Evolutionary conservation across 2,113 vertebrate species (phyloP).

Genomic region (Lamprologus sp.): DNA sequence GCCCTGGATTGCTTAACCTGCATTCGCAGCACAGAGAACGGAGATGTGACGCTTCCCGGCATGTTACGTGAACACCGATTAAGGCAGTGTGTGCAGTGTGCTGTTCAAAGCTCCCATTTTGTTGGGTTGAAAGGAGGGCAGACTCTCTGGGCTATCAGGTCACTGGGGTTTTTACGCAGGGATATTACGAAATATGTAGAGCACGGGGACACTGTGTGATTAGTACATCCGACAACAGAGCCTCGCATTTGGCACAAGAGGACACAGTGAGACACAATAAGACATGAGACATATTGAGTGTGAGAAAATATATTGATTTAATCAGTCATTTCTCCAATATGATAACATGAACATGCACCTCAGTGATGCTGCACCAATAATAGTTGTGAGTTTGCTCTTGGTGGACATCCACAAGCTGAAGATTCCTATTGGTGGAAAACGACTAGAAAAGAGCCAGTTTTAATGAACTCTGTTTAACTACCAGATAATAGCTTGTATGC

Average conservation of each 20-base stretch:
- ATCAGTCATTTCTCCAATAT: background rate
- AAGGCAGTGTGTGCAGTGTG: background rate
- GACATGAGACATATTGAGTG: background rate
- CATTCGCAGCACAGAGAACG: background rate
- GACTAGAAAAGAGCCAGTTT: background rate
- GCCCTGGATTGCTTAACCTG: conserved; percentile 2
- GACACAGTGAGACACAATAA: background rate
- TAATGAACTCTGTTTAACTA: background rate
- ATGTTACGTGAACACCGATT: conserved; percentile 25
- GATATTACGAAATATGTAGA: conserved; percentile 39
- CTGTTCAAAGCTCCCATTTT: background rate
- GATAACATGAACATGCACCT: background rate
- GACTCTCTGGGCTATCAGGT: conserved; percentile 22
- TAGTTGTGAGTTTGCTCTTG: background rate
- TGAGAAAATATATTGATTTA: background rate
- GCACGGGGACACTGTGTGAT: conserved; percentile 1
- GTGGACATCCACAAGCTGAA: background rate
- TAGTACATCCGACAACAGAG: background rate
- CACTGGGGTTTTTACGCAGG: conserved; percentile 9
- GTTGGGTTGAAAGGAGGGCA: conserved; percentile 20
- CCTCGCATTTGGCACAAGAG: background rate
- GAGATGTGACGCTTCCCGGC: background rate
- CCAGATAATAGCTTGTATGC: background rate
- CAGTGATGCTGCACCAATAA: background rate
- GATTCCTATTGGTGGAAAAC: background rate